A percentile compares a stretch with the other conserved stretches of the same genome.
Evolutionary conservation across 1,140 invertebrate species (phyloP).

Genomic region (Scaptomyza pallida): DNA sequence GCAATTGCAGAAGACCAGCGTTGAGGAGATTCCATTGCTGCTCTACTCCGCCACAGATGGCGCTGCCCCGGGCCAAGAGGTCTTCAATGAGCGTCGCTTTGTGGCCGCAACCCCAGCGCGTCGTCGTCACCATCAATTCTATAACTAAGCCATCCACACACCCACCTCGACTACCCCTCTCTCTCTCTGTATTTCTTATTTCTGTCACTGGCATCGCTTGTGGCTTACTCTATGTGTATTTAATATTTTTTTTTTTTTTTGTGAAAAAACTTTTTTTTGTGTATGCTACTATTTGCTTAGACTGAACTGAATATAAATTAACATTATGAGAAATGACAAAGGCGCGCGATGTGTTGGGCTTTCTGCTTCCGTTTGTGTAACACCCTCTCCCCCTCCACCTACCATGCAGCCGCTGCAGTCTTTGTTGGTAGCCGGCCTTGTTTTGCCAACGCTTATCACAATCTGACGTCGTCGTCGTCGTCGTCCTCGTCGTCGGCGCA

Average conservation of each 20-base stretch:
- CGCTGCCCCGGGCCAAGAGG: constrained; percentile 21
- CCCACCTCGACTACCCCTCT: not conserved
- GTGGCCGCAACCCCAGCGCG: constrained; percentile 71
- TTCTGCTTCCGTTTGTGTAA: constrained; percentile 33
- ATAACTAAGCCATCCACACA: constrained; percentile 26
- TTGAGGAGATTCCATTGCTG: constrained; percentile 77
- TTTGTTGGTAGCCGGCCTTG: constrained; percentile 8
- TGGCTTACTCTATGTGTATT: constrained; percentile 20
- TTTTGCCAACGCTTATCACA: constrained; percentile 36
- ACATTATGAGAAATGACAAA: constrained; percentile 81
- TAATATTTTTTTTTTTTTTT: constrained; percentile 65
- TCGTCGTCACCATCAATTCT: constrained; percentile 57
- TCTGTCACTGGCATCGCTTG: constrained; percentile 44
- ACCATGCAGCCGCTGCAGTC: not conserved
- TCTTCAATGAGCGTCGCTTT: constrained; percentile 55
- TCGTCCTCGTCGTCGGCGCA: constrained; percentile 38
- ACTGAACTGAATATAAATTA: constrained; percentile 83
- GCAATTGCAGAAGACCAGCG: constrained; percentile 65
- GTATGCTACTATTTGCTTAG: constrained; percentile 56
- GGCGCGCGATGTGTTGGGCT: constrained; percentile 49
- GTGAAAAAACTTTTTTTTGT: constrained; percentile 50
- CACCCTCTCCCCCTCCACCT: not conserved
- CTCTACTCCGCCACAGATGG: constrained; percentile 75
- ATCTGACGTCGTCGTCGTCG: constrained; percentile 33
- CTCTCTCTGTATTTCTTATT: constrained; percentile 7